Percentiles rank a stretch among this genome's conserved stretches.
phyloP scores from a whole-genome alignment of 2,888 invertebrate species.

The Troides oblongomaculatus region DNA sequence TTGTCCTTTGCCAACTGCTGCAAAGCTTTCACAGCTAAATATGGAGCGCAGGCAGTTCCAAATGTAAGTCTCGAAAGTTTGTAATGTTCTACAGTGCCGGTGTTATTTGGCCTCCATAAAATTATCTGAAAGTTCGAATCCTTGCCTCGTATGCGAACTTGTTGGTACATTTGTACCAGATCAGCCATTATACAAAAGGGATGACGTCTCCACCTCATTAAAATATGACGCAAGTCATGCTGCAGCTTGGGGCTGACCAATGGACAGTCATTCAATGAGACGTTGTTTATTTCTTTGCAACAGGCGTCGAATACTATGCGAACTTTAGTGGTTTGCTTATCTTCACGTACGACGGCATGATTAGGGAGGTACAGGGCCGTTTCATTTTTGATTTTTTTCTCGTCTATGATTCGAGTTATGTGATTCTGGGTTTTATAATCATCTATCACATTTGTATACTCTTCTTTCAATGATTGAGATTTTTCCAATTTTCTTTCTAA shows the following conservation, averaged over 20 bases:
- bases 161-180: conserved; percentile 33
- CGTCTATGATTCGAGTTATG: not conserved
- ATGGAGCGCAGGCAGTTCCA: conserved; percentile 19
- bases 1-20: conserved; percentile 32
- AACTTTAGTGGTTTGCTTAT: conserved; percentile 29
- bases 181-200: conserved; percentile 30
- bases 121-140: conserved; percentile 32
- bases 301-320: conserved; percentile 33
- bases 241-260: conserved; percentile 33
- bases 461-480: conserved; percentile 14
- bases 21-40: conserved; percentile 32
- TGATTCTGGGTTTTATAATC: conserved; percentile 10
- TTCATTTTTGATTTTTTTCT: not conserved
- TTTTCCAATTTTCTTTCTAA: conserved; percentile 32
- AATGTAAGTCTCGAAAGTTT: conserved; percentile 27
- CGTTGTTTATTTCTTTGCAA: conserved; percentile 23
- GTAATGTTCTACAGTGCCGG: conserved; percentile 28
- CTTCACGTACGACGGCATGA: conserved; percentile 25
- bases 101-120: conserved; percentile 30
- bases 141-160: conserved; percentile 24
- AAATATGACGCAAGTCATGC: conserved; percentile 30
- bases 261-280: conserved; percentile 32
- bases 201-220: conserved; percentile 30
- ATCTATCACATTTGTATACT: conserved; percentile 1
- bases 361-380: conserved; percentile 29